phyloP scores from a whole-genome alignment of 2,113 vertebrate species.

The Barnardius zonarius region DNA sequence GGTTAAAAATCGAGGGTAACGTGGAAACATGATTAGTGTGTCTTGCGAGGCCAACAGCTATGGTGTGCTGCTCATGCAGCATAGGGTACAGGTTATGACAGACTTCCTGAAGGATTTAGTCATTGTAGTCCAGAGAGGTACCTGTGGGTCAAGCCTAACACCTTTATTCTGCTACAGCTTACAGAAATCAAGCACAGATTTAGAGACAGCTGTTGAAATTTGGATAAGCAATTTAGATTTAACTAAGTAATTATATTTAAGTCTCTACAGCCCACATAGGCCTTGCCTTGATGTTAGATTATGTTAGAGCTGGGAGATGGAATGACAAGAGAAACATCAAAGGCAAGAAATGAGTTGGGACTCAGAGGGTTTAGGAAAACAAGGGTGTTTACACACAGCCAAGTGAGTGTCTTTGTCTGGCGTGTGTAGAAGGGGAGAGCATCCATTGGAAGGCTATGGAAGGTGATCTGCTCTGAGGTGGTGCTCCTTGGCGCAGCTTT shows the following conservation, averaged over 20 bases:
- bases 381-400: background rate
- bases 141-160: background rate
- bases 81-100: background rate
- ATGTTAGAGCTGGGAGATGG: background rate
- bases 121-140: background rate
- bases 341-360: background rate
- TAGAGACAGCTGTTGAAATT: background rate
- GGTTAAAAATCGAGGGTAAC: background rate
- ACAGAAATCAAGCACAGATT: background rate
- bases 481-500: background rate
- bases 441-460: background rate
- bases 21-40: background rate
- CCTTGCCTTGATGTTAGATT: background rate
- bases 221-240: background rate
- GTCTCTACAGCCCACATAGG: background rate
- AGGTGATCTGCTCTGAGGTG: background rate
- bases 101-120: background rate
- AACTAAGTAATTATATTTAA: background rate
- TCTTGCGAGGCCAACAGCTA: too few relatives aligned
- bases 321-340: background rate
- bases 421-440: background rate
- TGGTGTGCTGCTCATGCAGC: fast-evolving
- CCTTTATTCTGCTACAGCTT: background rate
- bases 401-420: background rate
- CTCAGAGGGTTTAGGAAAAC: background rate